Base-by-base conservation (phyloP, 2,113 vertebrate genomes). In the Vidua macroura region DNA sequence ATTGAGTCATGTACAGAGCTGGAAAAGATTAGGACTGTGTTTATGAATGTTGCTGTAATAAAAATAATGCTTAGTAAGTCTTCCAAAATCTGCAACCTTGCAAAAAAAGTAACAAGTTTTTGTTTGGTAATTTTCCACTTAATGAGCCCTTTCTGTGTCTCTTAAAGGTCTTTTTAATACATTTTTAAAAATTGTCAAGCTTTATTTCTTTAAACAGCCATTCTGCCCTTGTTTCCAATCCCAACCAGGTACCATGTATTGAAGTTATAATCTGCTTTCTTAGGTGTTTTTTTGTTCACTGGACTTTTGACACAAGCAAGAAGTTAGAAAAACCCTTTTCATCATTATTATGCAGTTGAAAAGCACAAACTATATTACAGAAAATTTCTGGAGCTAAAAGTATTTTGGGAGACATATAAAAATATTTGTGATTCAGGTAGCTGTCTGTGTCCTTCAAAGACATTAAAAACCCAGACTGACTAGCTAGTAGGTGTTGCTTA, bases 381-480 rank as follows among this genome's bases (percentile, higher is more conserved):
- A 88, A 80, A 70, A 55, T 85, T 35, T 55, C 49, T 81, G 46
- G 18, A 69, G 33, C 33, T 63, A 55, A 5, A 81, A 75, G 11
- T 81, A 53, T 86, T 87, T 92, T 10, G 13, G 13, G 39, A 84
- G 16, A 9, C 17, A 83, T 23, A 16, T 85, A 83, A 59, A 86
- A 89, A 16, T 77, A 13, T 83, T 80, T 87, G 58, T 95, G 87
- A 92, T 90, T 95, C 91, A 97, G 60, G 48, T 92, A 73, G 95
- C 94, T 97, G 79, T 60, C 60, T 97, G 19, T 64, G 89, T 85
- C 28, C 53, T 90, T 95, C 72, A 64, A 90, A 96, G 92, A 83
- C 25, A 67, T 91, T 86, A 79, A 92, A 94, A 87, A 88, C 60
- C 37, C 35, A 83, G 69, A 76, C 41, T 87, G 80, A 93, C 39